A percentile compares a stretch with the other conserved stretches of the same genome.
Evolutionary conservation across 2,113 vertebrate species (phyloP).

Genomic region (Plectropomus leopardus): DNA sequence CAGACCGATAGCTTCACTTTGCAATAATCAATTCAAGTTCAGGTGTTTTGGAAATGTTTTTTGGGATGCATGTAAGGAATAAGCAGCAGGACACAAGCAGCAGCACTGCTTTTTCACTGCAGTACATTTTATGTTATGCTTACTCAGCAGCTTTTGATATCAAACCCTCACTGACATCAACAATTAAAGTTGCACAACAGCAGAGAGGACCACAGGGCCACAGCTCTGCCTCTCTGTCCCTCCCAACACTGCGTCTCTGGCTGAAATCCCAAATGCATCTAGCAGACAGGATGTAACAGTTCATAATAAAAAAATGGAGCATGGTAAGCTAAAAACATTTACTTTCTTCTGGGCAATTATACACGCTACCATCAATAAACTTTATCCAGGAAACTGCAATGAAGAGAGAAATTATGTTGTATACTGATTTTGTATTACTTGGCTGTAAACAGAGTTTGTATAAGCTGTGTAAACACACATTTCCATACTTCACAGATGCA

Average conservation of each 20-base stretch:
- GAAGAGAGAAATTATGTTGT: not conserved
- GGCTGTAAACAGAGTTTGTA: constrained; percentile 12
- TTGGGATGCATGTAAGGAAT: not conserved
- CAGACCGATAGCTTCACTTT: no score
- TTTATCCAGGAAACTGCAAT: constrained; percentile 12
- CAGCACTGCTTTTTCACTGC: not conserved
- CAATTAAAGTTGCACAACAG: not conserved
- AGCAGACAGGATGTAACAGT: not conserved
- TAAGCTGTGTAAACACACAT: constrained; percentile 5
- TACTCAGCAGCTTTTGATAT: constrained; percentile 5
- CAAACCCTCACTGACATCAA: not conserved
- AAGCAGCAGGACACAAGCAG: not conserved
- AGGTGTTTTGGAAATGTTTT: no score
- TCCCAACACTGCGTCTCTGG: not conserved
- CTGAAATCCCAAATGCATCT: not conserved
- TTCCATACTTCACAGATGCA: not conserved
- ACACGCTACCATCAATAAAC: constrained; percentile 3
- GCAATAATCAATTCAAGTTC: not conserved
- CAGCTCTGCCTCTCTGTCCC: not conserved
- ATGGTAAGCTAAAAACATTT: not conserved
- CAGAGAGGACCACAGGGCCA: not conserved
- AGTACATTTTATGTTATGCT: not conserved
- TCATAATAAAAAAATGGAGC: not conserved
- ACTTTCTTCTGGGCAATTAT: not conserved
- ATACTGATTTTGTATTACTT: constrained; percentile 2